These are phyloP conservation scores for Psylliodes chrysocephalus DNA, from an alignment of 2,888 invertebrate species.

Conservation along the genomic window DNA sequence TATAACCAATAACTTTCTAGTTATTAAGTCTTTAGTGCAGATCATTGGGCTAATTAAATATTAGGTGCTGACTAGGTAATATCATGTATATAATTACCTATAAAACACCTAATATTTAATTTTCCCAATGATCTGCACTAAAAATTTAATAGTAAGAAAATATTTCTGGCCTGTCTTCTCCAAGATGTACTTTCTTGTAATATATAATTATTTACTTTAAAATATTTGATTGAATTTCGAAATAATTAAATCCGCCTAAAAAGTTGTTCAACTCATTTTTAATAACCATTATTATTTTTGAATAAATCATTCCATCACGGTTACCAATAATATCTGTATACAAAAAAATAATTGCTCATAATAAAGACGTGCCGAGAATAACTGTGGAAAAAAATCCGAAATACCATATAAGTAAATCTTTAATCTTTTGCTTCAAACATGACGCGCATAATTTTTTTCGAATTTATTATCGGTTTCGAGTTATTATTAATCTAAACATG, in stretches of 20 bases:
- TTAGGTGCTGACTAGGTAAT: too few relatives aligned
- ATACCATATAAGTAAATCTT: conserved; percentile 40
- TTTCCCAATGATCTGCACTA: too few relatives aligned
- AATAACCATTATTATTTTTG: conserved; percentile 1
- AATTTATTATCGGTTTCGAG: conserved; percentile 46
- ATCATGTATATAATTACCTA: too few relatives aligned
- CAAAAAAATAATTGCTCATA: conserved; percentile 14
- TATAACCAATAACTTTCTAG: too few relatives aligned
- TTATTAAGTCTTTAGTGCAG: too few relatives aligned
- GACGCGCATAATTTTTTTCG: conserved; percentile 43
- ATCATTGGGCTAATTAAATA: too few relatives aligned
- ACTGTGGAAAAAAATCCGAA: conserved; percentile 39
- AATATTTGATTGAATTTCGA: neutral
- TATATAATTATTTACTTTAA: too few relatives aligned
- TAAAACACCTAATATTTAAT: too few relatives aligned
- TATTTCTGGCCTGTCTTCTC: too few relatives aligned
- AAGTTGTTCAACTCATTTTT: neutral
- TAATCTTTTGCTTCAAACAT: conserved; percentile 33
- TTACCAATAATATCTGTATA: neutral
- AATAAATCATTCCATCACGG: conserved; percentile 5
- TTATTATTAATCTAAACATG: conserved; percentile 55
- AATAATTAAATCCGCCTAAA: neutral
- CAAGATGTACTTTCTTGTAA: too few relatives aligned
- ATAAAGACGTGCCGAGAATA: conserved; percentile 38
- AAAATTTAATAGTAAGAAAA: too few relatives aligned